phyloP scores from a whole-genome alignment of 1,140 invertebrate species.

The Lucilia cuprina region DNA sequence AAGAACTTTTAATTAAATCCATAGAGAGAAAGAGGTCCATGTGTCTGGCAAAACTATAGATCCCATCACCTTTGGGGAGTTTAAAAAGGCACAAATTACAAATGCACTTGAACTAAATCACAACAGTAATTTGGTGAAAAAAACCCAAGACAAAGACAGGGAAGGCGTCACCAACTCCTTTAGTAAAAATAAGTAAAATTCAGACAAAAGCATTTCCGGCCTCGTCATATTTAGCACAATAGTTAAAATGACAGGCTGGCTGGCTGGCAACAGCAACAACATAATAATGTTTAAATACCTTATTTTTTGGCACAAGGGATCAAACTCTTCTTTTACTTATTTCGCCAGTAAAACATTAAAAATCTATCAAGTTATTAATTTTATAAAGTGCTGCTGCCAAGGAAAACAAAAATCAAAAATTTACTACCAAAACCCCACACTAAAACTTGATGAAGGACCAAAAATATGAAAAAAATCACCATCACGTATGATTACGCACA shows the following conservation, averaged over 20 bases:
- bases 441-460: background rate
- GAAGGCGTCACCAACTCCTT: slow-evolving; percentile 9
- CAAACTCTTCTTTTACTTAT: background rate
- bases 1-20: slow-evolving; percentile 27
- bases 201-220: slow-evolving; percentile 27
- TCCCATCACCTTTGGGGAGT: background rate
- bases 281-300: background rate
- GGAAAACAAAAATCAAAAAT: slow-evolving; percentile 20
- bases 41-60: background rate
- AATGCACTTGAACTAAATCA: slow-evolving; percentile 30
- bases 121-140: background rate
- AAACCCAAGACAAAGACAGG: background rate
- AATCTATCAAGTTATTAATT: slow-evolving; percentile 61
- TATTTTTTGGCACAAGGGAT: background rate
- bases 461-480: slow-evolving; percentile 36
- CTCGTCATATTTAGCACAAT: background rate
- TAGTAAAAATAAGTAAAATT: background rate
- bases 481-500: slow-evolving; percentile 62
- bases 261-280: background rate
- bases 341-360: slow-evolving; percentile 22
- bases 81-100: background rate
- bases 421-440: slow-evolving; percentile 36
- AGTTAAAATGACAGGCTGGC: too few species aligned
- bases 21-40: background rate
- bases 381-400: slow-evolving; percentile 56